These are phyloP conservation scores for Balearica regulorum DNA, from an alignment of 2,797 vertebrate genomes.

Conservation along the genomic window DNA sequence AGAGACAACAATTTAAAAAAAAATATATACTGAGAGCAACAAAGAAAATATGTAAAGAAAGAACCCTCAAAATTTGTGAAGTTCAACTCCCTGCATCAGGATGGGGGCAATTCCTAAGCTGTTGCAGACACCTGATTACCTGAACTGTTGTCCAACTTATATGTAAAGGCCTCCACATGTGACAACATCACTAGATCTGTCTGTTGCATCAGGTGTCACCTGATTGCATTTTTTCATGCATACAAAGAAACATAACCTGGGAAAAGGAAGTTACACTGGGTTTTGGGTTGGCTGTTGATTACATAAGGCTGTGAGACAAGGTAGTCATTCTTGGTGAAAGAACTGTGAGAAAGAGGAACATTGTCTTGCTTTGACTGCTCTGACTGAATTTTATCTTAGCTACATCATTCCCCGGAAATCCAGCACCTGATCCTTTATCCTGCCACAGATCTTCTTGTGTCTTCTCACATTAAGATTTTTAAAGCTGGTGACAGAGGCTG, in stretches of 20 bases:
- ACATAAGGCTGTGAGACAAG: not conserved
- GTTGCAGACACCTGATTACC: not conserved
- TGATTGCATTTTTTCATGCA: not conserved
- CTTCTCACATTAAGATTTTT: not conserved
- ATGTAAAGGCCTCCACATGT: not conserved
- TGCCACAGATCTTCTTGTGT: not conserved
- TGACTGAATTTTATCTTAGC: not conserved
- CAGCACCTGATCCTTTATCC: not conserved
- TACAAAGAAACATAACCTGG: not conserved
- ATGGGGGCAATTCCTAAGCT: not conserved
- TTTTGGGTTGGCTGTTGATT: not conserved
- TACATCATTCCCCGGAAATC: not conserved
- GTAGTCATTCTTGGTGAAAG: not conserved
- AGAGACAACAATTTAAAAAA: not conserved
- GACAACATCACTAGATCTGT: not conserved
- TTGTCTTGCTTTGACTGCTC: not conserved
- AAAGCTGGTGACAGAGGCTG: not conserved
- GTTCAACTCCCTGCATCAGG: not conserved
- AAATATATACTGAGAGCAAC: not conserved
- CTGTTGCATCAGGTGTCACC: not conserved
- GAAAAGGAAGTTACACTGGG: not conserved
- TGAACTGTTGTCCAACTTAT: not conserved
- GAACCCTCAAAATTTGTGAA: not conserved
- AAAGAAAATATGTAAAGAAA: not conserved
- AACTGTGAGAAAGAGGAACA: not conserved